phyloP scores from a whole-genome alignment of 2,888 invertebrate species.

The Drosophila emarginata region DNA sequence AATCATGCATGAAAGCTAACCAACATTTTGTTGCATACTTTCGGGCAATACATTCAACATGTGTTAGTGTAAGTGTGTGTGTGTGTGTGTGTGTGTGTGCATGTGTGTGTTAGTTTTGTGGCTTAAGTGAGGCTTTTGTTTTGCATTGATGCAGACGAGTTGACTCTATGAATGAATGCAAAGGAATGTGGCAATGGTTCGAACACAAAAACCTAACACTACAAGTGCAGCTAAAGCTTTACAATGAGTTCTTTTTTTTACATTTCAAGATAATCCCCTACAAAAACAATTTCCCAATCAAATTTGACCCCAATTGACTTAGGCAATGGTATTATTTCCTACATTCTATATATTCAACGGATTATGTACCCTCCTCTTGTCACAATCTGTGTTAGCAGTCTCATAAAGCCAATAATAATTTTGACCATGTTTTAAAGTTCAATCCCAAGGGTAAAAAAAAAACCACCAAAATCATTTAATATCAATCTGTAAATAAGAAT shows the following conservation, averaged over 20 bases:
- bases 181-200: conserved; percentile 1
- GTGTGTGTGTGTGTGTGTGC: no score
- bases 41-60: conserved; percentile 9
- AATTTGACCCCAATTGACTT: not conserved
- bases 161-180: not conserved
- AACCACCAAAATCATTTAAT: no score
- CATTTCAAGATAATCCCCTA: not conserved
- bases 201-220: not conserved
- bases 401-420: not conserved
- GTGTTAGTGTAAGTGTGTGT: not conserved
- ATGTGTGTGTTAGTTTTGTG: not conserved
- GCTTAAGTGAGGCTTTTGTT: conserved; percentile 41
- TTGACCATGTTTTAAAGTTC: no score
- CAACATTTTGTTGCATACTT: conserved; percentile 40
- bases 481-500: no score
- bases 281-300: not conserved
- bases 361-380: not conserved
- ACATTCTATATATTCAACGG: not conserved
- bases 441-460: no score
- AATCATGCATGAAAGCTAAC: conserved; percentile 20
- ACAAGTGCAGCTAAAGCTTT: not conserved
- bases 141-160: conserved; percentile 17
- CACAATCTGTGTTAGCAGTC: not conserved
- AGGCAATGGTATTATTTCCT: not conserved
- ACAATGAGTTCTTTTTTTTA: not conserved